Evolutionary conservation across 2,888 invertebrate genomes (phyloP).

Genomic region (Macropis europaea): DNA sequence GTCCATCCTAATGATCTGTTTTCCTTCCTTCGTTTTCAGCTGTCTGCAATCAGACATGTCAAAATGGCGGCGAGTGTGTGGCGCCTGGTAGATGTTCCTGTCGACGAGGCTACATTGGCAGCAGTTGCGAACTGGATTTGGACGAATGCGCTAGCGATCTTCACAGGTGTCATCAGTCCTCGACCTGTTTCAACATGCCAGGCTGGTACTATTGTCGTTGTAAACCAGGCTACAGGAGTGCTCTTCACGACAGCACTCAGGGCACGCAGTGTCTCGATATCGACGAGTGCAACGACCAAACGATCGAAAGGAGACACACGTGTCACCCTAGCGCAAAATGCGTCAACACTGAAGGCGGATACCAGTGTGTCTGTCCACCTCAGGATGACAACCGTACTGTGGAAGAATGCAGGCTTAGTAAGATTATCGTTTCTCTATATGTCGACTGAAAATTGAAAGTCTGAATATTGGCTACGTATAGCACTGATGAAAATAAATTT

Average conservation of each 20-base stretch:
- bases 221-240: constrained; percentile 87
- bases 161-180: constrained; percentile 88
- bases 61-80: constrained; percentile 91
- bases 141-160: constrained; percentile 90
- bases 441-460: too few relatives aligned
- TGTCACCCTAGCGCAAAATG: constrained; percentile 91
- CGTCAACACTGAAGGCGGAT: constrained; percentile 90
- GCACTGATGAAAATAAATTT: too few relatives aligned
- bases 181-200: constrained; percentile 92
- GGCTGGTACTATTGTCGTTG: constrained; percentile 95
- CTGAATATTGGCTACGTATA: too few relatives aligned
- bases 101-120: constrained; percentile 90
- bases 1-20: neutral
- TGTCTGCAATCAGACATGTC: constrained; percentile 88
- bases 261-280: constrained; percentile 87
- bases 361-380: constrained; percentile 87
- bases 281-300: constrained; percentile 89
- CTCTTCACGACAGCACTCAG: constrained; percentile 81
- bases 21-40: constrained; percentile 82
- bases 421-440: constrained; percentile 71
- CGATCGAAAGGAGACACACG: constrained; percentile 83
- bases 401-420: constrained; percentile 84
- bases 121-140: constrained; percentile 91
- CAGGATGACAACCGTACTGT: constrained; percentile 40
- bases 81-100: constrained; percentile 90